Conservation (phyloP, 2,113 vertebrate species). For the Microtus ochrogaster region DNA sequence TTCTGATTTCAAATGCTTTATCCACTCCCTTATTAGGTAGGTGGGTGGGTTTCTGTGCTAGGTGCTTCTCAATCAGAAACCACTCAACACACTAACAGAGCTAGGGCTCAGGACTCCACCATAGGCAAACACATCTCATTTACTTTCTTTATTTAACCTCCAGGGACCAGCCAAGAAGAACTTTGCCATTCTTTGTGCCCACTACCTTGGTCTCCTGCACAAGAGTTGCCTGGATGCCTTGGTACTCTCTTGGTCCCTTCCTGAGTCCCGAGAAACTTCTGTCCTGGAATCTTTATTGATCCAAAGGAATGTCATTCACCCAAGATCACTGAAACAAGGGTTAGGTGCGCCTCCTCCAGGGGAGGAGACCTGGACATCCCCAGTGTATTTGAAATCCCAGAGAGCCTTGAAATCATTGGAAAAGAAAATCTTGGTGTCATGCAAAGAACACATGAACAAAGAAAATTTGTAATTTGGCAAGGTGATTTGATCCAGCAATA, state of each 20-base stretch:
- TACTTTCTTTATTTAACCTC: background rate
- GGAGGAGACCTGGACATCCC: background rate
- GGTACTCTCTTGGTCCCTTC: background rate
- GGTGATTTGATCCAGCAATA: background rate
- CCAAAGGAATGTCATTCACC: background rate
- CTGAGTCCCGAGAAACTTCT: background rate
- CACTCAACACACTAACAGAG: background rate
- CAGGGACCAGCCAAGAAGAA: background rate
- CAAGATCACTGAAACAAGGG: background rate
- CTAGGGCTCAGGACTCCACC: background rate
- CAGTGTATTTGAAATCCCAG: background rate
- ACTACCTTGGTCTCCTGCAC: background rate
- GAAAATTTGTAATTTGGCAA: background rate
- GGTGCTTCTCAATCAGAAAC: background rate
- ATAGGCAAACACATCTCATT: background rate
- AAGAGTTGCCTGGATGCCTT: background rate
- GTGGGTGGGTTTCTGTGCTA: background rate
- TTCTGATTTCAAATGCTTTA: background rate
- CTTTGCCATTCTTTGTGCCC: background rate
- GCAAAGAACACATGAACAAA: background rate
- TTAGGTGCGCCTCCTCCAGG: background rate
- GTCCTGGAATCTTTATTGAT: background rate
- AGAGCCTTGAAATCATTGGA: background rate
- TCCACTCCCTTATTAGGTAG: background rate
- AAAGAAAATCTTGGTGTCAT: background rate